Evolutionary conservation across 2,113 vertebrate species (phyloP).

Genomic region (Acrocephalus kingi): DNA sequence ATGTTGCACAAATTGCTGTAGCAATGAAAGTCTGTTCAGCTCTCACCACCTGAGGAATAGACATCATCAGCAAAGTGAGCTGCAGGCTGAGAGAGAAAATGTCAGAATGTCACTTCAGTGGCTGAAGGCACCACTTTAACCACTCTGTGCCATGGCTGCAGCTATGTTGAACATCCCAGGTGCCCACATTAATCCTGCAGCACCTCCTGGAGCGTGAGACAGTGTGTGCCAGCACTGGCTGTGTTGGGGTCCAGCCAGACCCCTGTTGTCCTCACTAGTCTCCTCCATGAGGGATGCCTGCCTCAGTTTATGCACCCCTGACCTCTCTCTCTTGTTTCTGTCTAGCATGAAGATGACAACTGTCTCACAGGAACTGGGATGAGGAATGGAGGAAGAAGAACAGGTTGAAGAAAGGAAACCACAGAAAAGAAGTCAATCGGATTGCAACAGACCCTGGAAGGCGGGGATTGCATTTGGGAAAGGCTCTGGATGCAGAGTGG

Average conservation of each 20-base stretch:
- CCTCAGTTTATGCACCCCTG: neutral
- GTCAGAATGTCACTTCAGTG: neutral
- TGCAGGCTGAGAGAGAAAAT: neutral
- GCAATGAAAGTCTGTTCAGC: neutral
- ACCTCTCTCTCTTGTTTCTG: neutral
- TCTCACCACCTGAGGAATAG: neutral
- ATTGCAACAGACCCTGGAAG: rapidly evolving
- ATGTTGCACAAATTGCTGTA: rapidly evolving
- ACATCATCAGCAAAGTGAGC: no score
- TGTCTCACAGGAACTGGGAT: neutral
- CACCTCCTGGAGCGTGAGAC: neutral
- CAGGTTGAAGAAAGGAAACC: neutral
- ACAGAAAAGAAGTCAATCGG: neutral
- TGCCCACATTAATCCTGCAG: neutral
- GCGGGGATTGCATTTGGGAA: neutral
- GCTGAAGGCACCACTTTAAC: neutral
- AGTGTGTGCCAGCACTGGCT: neutral
- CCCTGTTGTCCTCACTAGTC: rapidly evolving
- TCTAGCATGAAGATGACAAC: neutral
- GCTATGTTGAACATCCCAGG: neutral
- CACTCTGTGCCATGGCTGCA: neutral
- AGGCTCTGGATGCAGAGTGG: rapidly evolving
- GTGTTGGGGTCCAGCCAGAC: neutral
- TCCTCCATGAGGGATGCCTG: neutral
- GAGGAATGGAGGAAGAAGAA: neutral